These are phyloP conservation scores for Bibio marci DNA, from an alignment of 2,888 invertebrate species.

Conservation along the genomic window DNA sequence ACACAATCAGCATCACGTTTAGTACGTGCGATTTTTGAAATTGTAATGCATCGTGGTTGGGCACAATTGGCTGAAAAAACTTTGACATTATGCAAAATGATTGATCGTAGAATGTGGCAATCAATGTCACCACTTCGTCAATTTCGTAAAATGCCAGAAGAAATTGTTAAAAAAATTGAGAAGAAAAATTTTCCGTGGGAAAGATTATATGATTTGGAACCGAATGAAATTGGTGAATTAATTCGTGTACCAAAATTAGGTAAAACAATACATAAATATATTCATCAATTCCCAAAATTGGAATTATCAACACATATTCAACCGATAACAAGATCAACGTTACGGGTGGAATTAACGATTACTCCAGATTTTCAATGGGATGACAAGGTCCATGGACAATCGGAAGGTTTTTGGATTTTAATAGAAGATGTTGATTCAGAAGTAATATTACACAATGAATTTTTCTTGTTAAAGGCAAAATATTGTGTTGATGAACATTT, in stretches of 20 bases:
- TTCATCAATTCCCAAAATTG: constrained; percentile 89
- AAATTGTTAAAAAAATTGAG: constrained; percentile 91
- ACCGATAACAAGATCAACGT: constrained; percentile 85
- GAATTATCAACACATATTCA: constrained; percentile 95
- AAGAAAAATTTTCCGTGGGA: constrained; percentile 95
- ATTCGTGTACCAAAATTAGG: constrained; percentile 34
- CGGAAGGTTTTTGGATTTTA: constrained; percentile 76
- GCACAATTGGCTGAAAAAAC: constrained; percentile 95
- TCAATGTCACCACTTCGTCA: constrained; percentile 96
- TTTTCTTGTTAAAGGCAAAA: constrained; percentile 84
- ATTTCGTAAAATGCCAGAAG: constrained; percentile 94
- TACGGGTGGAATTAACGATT: constrained; percentile 89
- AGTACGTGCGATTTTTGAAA: constrained; percentile 94
- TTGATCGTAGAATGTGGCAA: constrained; percentile 98
- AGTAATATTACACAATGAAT: constrained; percentile 88
- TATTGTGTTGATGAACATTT: constrained; percentile 89
- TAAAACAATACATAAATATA: constrained; percentile 76
- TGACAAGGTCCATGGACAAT: constrained; percentile 69
- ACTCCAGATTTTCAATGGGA: constrained; percentile 99
- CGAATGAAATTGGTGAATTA: constrained; percentile 89
- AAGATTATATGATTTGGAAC: constrained; percentile 86
- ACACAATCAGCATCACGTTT: constrained; percentile 93
- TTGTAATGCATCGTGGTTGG: constrained; percentile 86
- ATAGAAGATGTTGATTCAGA: constrained; percentile 80
- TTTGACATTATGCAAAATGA: constrained; percentile 94